Base-by-base conservation (phyloP, 1,140 invertebrate genomes). In the Neoseiulus cucumeris region DNA sequence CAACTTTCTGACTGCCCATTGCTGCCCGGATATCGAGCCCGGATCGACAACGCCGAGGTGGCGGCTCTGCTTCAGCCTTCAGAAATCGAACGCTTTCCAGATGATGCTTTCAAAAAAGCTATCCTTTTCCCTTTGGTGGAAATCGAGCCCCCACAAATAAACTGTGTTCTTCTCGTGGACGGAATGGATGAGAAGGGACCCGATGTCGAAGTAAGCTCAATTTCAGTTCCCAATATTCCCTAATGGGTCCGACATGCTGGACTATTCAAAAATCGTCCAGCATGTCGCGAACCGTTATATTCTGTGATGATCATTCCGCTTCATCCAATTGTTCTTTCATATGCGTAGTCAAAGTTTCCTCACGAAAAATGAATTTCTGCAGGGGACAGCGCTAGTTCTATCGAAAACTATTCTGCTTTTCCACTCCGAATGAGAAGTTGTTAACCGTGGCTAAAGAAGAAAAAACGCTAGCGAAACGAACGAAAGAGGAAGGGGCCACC, bases 21-120 rank as follows among this genome's bases (percentile, higher is more conserved):
- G 5, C 73, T 81, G 9, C 66, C 69, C 30, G 85, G 87, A 0
- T 92, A 91, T 72, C 83, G 85, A 45, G 87, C 89, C 42, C 86
- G 87, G 71, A 72, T 89, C 22, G 76, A 84, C 14, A 86, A 88
- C 70, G 81, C 84, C 0, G 87, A 89, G 69, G 69, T 76, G 7
- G 68, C 69, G 33, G 69, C 68, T 20, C 70, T 70, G 7, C 68
- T 76, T 1, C 68, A 74, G 2, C 64, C 71, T 0, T 42, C 69
- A 7, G 69, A 71, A 29, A 68, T 71, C 41, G 70, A 74, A 64
- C 81, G 82, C 68, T 86, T 87, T 75, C 89, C 90, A 0, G 91
- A 95, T 70, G 87, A 91, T 70, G 88, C 87, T 42, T 85, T 96
- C 70, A 89, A 90, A 68, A 85, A 87, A 72, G 87, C 87, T 0